These are phyloP conservation scores for Eidolon dupreanum DNA, from an alignment of 2,797 vertebrate genomes.

Conservation along the genomic window DNA sequence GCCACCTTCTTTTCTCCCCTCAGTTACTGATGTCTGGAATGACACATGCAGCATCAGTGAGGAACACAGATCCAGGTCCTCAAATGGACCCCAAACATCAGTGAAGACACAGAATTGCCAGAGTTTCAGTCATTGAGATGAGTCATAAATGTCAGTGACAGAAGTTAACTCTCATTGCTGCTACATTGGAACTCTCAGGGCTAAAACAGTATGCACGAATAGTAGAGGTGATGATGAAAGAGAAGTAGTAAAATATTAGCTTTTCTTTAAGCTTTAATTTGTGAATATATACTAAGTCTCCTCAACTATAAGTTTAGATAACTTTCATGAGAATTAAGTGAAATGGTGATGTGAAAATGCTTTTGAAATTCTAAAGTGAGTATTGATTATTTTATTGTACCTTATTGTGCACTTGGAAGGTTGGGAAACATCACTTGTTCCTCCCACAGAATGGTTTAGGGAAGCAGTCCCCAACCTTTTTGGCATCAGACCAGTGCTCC, in stretches of 20 bases:
- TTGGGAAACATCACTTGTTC: background rate
- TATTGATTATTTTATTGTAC: background rate
- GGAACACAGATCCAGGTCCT: background rate
- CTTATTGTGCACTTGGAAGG: background rate
- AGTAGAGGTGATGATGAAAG: no score
- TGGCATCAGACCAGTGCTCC: no score
- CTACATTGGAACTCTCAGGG: background rate
- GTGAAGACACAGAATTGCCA: background rate
- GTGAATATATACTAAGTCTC: background rate
- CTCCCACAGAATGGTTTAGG: background rate
- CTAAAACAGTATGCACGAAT: no score
- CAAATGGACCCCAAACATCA: background rate
- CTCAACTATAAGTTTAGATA: fast-evolving
- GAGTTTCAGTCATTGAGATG: no score
- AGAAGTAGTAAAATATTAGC: fast-evolving
- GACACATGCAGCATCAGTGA: fast-evolving
- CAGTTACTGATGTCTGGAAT: background rate
- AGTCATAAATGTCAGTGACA: background rate
- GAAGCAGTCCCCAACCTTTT: no score
- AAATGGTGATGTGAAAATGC: fast-evolving
- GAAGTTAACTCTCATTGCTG: background rate
- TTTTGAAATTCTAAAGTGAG: background rate
- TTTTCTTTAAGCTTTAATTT: background rate
- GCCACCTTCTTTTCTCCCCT: background rate
- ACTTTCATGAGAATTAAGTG: background rate